Conservation (phyloP, 2,113 vertebrate species). For the Stomatorhinus ivindoensis region DNA sequence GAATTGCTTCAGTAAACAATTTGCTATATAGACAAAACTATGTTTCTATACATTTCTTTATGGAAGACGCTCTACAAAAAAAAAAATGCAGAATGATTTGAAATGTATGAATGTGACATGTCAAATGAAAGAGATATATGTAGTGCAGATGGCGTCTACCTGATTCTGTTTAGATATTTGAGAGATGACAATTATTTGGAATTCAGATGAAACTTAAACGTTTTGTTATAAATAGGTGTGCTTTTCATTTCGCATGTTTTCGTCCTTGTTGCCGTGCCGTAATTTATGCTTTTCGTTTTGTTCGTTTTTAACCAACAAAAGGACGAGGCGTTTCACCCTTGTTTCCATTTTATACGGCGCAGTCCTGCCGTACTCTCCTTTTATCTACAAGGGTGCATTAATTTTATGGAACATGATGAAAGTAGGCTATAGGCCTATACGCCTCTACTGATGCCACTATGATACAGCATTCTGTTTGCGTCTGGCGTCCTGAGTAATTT, state of each 20-base stretch:
- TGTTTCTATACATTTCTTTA: background rate
- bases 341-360: background rate
- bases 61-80: background rate
- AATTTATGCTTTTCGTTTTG: background rate
- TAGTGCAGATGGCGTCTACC: background rate
- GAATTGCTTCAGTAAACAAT: background rate
- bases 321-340: background rate
- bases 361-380: background rate
- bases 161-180: background rate
- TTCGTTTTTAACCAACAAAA: background rate
- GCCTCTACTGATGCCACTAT: background rate
- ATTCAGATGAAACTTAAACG: background rate
- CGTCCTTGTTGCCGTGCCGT: background rate
- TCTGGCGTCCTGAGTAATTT: background rate
- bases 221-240: background rate
- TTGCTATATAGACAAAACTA: background rate
- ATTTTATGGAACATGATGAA: conserved; percentile 3
- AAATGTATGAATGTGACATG: background rate
- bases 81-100: background rate
- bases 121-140: background rate
- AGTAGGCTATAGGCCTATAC: background rate
- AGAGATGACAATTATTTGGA: background rate
- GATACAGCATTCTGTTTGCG: background rate
- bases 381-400: background rate
- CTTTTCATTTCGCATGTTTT: background rate